phyloP scores from a whole-genome alignment of 2,888 invertebrate genomes.

The Drosophila niveifrons region DNA sequence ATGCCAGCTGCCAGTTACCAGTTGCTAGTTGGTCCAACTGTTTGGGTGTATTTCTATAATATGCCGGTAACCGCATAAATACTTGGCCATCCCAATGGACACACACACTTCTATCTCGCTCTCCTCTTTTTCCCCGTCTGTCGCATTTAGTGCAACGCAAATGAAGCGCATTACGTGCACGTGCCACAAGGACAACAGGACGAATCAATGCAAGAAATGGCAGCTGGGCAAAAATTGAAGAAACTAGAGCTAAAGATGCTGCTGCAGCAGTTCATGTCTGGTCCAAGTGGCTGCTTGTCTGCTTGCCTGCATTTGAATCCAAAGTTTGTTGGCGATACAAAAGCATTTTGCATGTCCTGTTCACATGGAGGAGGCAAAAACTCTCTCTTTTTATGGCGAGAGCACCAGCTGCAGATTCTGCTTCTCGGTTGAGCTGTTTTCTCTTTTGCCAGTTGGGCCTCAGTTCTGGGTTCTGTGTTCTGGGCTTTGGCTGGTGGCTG shows the following conservation, averaged over 20 bases:
- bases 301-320: conserved; percentile 37
- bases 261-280: conserved; percentile 30
- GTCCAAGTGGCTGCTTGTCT: conserved; percentile 1
- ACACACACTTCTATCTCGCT: conserved; percentile 40
- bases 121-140: no score
- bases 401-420: conserved; percentile 40
- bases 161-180: conserved; percentile 80
- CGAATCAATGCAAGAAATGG: conserved; percentile 23
- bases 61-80: conserved; percentile 59
- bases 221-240: conserved; percentile 18
- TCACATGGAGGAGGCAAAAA: conserved; percentile 45
- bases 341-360: conserved; percentile 74
- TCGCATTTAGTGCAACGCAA: conserved; percentile 78
- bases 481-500: conserved; percentile 8
- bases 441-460: conserved; percentile 34
- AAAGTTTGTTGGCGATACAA: conserved; percentile 72
- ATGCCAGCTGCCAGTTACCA: conserved; percentile 36
- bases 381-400: conserved; percentile 16
- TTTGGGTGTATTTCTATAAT: conserved; percentile 42
- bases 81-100: conserved; percentile 45
- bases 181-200: conserved; percentile 39
- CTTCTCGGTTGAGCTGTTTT: conserved; percentile 56
- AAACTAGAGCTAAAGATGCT: conserved; percentile 29
- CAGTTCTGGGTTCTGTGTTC: conserved; percentile 7
- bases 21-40: conserved; percentile 11